Base-by-base conservation (phyloP, 23 tunicate genomes). In the Trididemnum miniatum region DNA sequence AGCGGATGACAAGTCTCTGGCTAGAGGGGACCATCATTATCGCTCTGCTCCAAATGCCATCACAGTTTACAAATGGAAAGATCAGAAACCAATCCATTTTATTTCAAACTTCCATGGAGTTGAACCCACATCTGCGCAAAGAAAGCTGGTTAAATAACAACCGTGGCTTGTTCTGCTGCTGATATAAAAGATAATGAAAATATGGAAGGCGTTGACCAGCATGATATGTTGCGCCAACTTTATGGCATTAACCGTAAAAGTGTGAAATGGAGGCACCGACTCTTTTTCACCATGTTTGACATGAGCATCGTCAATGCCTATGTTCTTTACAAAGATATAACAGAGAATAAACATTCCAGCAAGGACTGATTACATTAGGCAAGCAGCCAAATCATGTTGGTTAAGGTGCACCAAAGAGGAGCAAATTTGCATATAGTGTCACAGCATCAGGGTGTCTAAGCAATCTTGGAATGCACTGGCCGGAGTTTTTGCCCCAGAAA, bases 91-190 rank as follows among this genome's bases (percentile, higher is more conserved):
- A 15, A 76, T 80, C 57, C 40, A 80, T 65, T 64, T 80, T 64
- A 62, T 80, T 31, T 80, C 84, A 1, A 80, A 59, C 60, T 63
- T 31, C 31, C 84, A 80, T 35, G 57, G 23, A 24, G 29, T 35
- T 34, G 29, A 65, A 65, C 15, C 4, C 2, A 78, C 38, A 15
- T 12, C 71, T 9, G 28, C 34, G 4, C 25, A 34, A 22, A 60
- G 71, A 25, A n/a, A n/a, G n/a, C n/a, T n/a, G n/a, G n/a, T n/a
- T n/a, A n/a, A n/a, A n/a, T n/a, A 39, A 9, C 3, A 15, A 9
- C 15, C 2, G 29, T 73, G 27, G 3, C 57, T 3, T 73, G 79
- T 38, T 59, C 79, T 20, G 26, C 3, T 2, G 79, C 25, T 2
- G 59, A 35, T 2, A 73, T 35, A 37, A 27, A 73, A 26, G 36